These are phyloP conservation scores for Meloe dianella DNA, from an alignment of 2,888 invertebrate genomes.

Conservation along the genomic window DNA sequence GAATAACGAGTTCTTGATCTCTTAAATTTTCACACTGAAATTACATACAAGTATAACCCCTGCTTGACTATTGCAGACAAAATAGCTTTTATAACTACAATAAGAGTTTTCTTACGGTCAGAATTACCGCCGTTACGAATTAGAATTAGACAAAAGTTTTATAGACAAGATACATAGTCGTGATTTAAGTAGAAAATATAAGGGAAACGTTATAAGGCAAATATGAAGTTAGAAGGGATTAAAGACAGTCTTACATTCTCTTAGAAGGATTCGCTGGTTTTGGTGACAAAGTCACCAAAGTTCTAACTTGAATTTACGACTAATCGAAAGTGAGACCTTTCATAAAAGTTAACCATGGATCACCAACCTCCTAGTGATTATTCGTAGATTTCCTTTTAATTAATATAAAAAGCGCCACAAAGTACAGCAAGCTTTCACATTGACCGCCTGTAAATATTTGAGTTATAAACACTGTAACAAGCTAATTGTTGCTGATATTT, in stretches of 20 bases:
- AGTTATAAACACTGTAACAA: not conserved
- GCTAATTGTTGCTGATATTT: too few relatives aligned
- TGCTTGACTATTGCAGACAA: not conserved
- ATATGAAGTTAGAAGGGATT: slow-evolving; percentile 33
- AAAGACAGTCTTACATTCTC: slow-evolving; percentile 26
- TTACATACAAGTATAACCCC: not conserved
- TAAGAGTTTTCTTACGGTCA: slow-evolving; percentile 23
- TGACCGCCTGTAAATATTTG: not conserved
- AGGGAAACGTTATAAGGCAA: slow-evolving; percentile 25
- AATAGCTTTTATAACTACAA: not conserved
- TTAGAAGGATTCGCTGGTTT: slow-evolving; percentile 19
- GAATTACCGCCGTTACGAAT: slow-evolving; percentile 24
- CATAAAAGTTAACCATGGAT: not conserved
- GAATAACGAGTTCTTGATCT: not conserved
- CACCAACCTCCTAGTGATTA: not conserved
- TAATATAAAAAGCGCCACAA: not conserved
- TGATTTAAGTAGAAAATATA: slow-evolving; percentile 29
- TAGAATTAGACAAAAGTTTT: slow-evolving; percentile 31
- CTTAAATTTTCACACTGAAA: not conserved
- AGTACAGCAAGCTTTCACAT: not conserved
- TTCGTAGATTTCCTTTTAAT: not conserved
- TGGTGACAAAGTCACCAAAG: slow-evolving; percentile 20
- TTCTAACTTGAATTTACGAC: not conserved
- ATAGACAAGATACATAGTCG: slow-evolving; percentile 24
- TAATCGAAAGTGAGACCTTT: not conserved